Percentiles rank a stretch among this genome's conserved stretches.
Conservation (phyloP, 2,888 invertebrate species). For the Bedellia somnulentella region DNA sequence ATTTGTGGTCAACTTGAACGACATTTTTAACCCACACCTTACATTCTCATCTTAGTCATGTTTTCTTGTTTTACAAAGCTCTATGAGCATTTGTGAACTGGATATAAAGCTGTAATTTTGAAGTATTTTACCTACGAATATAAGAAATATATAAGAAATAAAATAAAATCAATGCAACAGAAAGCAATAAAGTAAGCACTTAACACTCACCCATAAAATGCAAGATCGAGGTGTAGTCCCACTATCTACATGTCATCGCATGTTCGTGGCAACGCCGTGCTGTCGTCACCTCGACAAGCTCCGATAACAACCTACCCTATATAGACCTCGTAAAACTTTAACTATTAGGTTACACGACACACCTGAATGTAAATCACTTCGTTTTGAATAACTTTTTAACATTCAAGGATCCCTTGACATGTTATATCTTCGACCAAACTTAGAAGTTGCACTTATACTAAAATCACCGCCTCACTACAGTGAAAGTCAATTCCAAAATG, state of each 20-base stretch:
- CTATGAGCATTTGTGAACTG: no score
- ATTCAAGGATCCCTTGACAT: no score
- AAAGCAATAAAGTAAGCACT: slow-evolving; percentile 43
- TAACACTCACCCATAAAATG: slow-evolving; percentile 42
- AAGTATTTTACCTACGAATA: no score
- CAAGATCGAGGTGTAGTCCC: slow-evolving; percentile 5
- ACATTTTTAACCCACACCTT: no score
- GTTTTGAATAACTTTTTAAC: no score
- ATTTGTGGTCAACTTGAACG: no score
- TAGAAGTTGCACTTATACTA: slow-evolving; percentile 10
- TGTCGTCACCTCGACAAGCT: slow-evolving; percentile 39
- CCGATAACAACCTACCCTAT: slow-evolving; percentile 43
- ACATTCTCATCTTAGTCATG: no score
- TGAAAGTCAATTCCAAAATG: slow-evolving; percentile 10
- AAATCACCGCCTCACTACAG: slow-evolving; percentile 20
- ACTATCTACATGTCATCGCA: slow-evolving; percentile 2
- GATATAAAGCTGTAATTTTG: no score
- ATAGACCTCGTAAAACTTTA: slow-evolving; percentile 52
- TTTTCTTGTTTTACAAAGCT: no score
- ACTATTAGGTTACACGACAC: slow-evolving; percentile 51
- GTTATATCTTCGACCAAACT: not conserved
- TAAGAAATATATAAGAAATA: no score
- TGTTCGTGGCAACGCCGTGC: slow-evolving; percentile 8
- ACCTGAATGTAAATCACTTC: slow-evolving; percentile 51
- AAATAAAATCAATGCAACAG: no score